A percentile compares a stretch with the other conserved stretches of the same genome.
These are phyloP conservation scores for Acanthochromis polyacanthus DNA, from an alignment of 2,113 vertebrate species.

Conservation along the genomic window DNA sequence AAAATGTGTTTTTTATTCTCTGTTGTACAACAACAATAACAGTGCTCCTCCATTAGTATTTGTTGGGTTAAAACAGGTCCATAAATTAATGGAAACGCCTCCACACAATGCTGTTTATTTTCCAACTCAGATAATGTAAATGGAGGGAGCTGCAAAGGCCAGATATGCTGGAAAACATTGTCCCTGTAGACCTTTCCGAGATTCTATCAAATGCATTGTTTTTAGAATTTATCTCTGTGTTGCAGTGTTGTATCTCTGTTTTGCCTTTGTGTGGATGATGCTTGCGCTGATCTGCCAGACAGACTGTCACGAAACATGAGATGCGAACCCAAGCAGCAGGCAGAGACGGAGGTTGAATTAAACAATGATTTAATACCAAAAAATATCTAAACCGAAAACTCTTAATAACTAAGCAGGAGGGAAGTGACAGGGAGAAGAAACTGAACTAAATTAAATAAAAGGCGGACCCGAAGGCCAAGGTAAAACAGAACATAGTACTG, in stretches of 20 bases:
- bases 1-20: constrained; percentile 4
- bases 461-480: too few species aligned
- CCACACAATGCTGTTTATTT: constrained; percentile 47
- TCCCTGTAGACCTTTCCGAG: neutral
- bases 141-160: constrained; percentile 33
- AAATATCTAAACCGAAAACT: too few species aligned
- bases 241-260: constrained; percentile 2
- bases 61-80: constrained; percentile 34
- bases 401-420: too few species aligned
- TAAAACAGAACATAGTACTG: too few species aligned
- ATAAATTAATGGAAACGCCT: constrained; percentile 60
- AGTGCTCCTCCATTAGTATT: constrained; percentile 46
- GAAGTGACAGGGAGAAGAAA: too few species aligned
- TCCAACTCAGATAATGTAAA: constrained; percentile 37
- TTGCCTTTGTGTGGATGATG: constrained; percentile 11
- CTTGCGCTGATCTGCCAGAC: neutral
- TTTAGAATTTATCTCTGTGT: constrained; percentile 9
- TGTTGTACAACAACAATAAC: constrained; percentile 7
- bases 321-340: too few species aligned
- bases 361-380: too few species aligned
- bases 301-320: too few species aligned
- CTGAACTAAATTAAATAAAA: too few species aligned
- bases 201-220: neutral
- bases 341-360: too few species aligned
- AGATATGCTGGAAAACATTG: constrained; percentile 25